phyloP scores from a whole-genome alignment of 2,797 vertebrate genomes.

The Ptychobarbus kaznakovi region DNA sequence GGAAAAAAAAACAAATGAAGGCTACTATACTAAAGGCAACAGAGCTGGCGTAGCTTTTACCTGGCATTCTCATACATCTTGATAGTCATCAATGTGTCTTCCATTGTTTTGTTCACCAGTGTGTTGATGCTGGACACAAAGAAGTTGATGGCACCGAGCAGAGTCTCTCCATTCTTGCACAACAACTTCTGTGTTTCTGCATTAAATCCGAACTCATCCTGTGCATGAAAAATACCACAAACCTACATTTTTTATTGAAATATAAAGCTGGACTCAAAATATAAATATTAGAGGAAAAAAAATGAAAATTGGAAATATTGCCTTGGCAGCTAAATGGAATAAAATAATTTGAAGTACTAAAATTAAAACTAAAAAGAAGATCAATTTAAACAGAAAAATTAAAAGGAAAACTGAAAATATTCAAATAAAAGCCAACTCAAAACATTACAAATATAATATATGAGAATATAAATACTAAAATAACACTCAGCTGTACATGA shows the following conservation, averaged over 20 bases:
- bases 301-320: no score
- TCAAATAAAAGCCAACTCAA: not conserved
- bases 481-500: not conserved
- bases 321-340: not conserved
- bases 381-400: not conserved
- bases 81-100: slow-evolving; percentile 95
- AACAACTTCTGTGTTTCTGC: slow-evolving; percentile 96
- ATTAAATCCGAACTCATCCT: slow-evolving; percentile 98
- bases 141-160: slow-evolving; percentile 95
- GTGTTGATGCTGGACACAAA: slow-evolving; percentile 99
- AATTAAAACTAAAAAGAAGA: not conserved
- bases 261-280: not conserved
- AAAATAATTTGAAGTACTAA: not conserved
- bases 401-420: not conserved
- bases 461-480: not conserved
- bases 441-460: not conserved
- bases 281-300: not conserved
- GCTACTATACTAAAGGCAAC: not conserved
- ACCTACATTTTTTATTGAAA: not conserved
- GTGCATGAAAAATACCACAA: not conserved
- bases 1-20: not conserved
- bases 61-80: slow-evolving; percentile 95
- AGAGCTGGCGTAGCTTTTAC: slow-evolving; percentile 66
- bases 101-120: slow-evolving; percentile 97
- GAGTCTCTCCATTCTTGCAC: slow-evolving; percentile 95